Evolutionary conservation across 2,113 vertebrate genomes (phyloP).

Genomic region (Athene noctua): DNA sequence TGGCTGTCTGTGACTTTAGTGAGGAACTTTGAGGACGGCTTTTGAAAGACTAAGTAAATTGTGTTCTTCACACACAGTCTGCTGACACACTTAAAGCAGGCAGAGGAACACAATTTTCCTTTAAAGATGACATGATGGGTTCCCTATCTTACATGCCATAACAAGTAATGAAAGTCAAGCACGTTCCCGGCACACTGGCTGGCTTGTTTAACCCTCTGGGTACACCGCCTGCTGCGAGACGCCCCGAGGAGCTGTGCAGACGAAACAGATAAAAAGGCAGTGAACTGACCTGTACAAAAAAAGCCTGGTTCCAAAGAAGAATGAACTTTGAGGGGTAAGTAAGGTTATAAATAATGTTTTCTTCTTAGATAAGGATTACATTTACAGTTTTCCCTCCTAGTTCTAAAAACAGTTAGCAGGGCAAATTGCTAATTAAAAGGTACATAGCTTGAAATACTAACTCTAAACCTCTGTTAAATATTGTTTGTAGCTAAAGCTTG

Average conservation of each 20-base stretch:
- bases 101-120: constrained; percentile 24
- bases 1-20: not conserved
- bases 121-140: constrained; percentile 1
- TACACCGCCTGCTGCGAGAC: not conserved
- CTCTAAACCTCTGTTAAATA: not conserved
- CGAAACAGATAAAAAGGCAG: not conserved
- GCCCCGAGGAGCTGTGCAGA: not conserved
- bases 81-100: constrained; percentile 6
- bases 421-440: not conserved
- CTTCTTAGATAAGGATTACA: not conserved
- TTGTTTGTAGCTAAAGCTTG: not conserved
- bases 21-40: constrained; percentile 14
- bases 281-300: not conserved
- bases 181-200: not conserved
- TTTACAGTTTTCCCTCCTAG: not conserved
- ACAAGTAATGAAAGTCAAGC: not conserved
- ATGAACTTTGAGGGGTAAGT: not conserved
- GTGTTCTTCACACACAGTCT: not conserved
- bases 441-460: not conserved
- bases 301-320: not conserved
- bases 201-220: not conserved
- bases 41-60: constrained; percentile 45
- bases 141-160: not conserved
- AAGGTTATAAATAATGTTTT: not conserved
- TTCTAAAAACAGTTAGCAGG: not conserved